These are phyloP conservation scores for Trachurus trachurus DNA, from an alignment of 2,797 vertebrate species.

Conservation along the genomic window DNA sequence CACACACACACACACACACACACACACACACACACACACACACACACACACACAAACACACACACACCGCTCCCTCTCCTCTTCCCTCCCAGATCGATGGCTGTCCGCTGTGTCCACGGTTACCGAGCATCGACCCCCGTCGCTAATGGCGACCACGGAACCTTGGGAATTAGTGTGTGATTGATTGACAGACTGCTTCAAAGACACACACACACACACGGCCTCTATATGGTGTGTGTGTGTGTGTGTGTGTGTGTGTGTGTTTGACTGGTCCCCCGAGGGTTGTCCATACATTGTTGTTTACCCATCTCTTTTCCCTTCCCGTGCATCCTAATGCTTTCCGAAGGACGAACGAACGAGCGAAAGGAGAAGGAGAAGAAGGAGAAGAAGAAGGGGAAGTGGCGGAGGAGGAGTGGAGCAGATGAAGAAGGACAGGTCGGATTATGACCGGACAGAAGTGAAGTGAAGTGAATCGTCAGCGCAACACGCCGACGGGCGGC, in stretches of 20 bases:
- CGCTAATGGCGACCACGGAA: slow-evolving; percentile 83
- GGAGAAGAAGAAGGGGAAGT: background rate
- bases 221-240: background rate
- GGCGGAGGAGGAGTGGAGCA: background rate
- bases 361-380: background rate
- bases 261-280: slow-evolving; percentile 61
- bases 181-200: slow-evolving; percentile 81
- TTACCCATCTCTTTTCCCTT: slow-evolving; percentile 73
- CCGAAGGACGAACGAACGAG: slow-evolving; percentile 55
- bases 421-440: slow-evolving; percentile 13
- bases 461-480: slow-evolving; percentile 34
- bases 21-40: slow-evolving; percentile 69
- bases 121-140: slow-evolving; percentile 80
- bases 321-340: slow-evolving; percentile 67
- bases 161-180: slow-evolving; percentile 82
- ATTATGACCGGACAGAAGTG: background rate
- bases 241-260: slow-evolving; percentile 40
- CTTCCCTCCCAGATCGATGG: slow-evolving; percentile 72
- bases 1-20: background rate
- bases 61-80: slow-evolving; percentile 1
- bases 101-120: slow-evolving; percentile 82
- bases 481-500: background rate
- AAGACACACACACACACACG: slow-evolving; percentile 50
- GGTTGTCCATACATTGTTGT: slow-evolving; percentile 63
- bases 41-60: slow-evolving; percentile 24